Evolutionary conservation across 2,797 vertebrate genomes (phyloP), one percentile per base, ranked within the genome.

Genomic region (Microctenopoma lineatum): DNA sequence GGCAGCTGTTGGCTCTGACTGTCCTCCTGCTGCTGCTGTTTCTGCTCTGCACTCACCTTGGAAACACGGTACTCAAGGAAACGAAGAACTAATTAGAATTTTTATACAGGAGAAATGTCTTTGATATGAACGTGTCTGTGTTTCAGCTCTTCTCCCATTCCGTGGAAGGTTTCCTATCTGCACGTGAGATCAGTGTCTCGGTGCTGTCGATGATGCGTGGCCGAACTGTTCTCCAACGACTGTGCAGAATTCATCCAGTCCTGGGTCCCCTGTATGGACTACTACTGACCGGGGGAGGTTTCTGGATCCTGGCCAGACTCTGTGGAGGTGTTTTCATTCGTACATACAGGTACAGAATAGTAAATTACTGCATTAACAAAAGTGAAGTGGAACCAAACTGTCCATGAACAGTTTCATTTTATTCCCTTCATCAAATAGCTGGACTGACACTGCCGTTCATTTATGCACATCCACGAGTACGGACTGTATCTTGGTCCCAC

Each of bases 121-220:
- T 47, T 66, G 12, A 77, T 16, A 7, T 4, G 7, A 8, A 5
- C 58, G 10, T 59, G 14, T 54, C 13, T 64, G 42, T 63, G 7
- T 76, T 78, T 53, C 66, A 95, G 94, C 86, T 95, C 12, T 94
- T 94, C 78, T 92, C 83, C 4, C 29, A 21, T 15, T 86, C 92
- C 2, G 83, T 90, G 26, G 90, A 93, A 16, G 89, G 89, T 29
- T 94, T 95, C 56, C 50, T 79, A 66, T 89, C 92, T 0, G 42
- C 81, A 1, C 67, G 34, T 4, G 74, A 87, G 67, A 71, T 88
- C 0, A 47, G 64, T 14, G 70, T 84, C 12, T 87, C 90, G 0
- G 57, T 92, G 10, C 68, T 94, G 52, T 87, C 91, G 5, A 47
- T 91, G 12, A 54, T 93, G 18, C 85, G 79, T 1, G 87, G 91